These are phyloP conservation scores for Macquaria ambigua DNA, from an alignment of 2,113 vertebrate species.

Conservation along the genomic window DNA sequence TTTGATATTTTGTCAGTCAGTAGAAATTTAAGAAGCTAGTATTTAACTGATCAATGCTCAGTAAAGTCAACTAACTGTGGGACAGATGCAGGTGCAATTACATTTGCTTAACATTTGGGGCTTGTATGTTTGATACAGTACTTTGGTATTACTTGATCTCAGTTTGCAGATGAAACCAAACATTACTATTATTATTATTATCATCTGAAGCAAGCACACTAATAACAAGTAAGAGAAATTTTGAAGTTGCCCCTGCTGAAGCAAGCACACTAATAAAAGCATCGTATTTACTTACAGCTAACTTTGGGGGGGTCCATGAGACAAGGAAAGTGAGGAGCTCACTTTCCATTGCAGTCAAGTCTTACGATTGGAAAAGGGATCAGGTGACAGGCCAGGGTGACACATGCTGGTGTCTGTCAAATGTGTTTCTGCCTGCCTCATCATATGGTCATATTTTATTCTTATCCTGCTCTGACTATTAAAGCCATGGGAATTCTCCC, in stretches of 20 bases:
- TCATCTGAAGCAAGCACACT: slow-evolving; percentile 11
- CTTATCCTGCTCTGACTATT: slow-evolving; percentile 73
- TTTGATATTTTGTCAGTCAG: neutral
- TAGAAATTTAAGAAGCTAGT: neutral
- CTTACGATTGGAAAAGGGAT: slow-evolving; percentile 85
- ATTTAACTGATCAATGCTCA: neutral
- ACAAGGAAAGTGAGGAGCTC: slow-evolving; percentile 83
- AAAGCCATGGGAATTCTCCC: slow-evolving; percentile 73
- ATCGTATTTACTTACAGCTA: slow-evolving; percentile 80
- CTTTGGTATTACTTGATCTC: neutral
- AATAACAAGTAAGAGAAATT: slow-evolving; percentile 33
- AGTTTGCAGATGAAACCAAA: neutral
- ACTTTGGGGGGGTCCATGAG: slow-evolving; percentile 79
- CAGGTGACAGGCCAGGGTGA: slow-evolving; percentile 84
- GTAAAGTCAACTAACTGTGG: neutral
- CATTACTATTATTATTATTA: neutral
- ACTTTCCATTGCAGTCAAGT: slow-evolving; percentile 84
- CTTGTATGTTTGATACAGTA: neutral
- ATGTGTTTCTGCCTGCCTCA: slow-evolving; percentile 87
- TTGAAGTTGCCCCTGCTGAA: slow-evolving; percentile 47
- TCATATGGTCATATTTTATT: slow-evolving; percentile 85
- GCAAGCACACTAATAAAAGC: slow-evolving; percentile 80
- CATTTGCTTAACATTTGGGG: neutral
- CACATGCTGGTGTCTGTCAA: slow-evolving; percentile 96
- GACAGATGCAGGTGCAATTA: neutral